These are phyloP conservation scores for Conus canariensis DNA, from an alignment of 2,888 invertebrate species.

Conservation along the genomic window DNA sequence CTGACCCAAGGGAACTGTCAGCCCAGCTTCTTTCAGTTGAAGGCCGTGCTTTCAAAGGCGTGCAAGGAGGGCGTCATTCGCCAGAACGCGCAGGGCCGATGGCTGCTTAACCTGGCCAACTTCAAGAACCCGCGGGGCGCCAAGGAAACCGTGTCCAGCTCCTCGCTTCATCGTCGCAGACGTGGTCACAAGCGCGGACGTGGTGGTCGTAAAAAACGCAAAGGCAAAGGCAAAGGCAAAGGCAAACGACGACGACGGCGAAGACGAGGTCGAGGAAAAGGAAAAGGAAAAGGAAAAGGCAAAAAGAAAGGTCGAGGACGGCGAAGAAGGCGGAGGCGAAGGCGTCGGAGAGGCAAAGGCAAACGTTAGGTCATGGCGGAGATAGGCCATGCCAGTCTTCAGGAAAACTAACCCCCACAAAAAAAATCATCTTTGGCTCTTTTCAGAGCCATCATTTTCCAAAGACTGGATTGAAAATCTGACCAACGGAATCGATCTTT, in stretches of 20 bases:
- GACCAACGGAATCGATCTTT: too few relatives aligned
- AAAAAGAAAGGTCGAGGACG: not conserved
- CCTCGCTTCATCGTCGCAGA: slow-evolving; percentile 37
- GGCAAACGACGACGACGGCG: not conserved
- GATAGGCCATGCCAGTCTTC: not conserved
- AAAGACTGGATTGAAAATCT: not conserved
- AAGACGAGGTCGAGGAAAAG: not conserved
- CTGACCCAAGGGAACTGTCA: not conserved
- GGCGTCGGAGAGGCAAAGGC: not conserved
- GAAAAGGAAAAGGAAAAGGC: not conserved
- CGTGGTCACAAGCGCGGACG: not conserved
- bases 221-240: not conserved
- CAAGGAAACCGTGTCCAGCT: not conserved
- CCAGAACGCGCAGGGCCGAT: slow-evolving; percentile 32
- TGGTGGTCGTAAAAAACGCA: not conserved
- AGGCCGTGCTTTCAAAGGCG: slow-evolving; percentile 29
- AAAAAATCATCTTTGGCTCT: slow-evolving; percentile 10
- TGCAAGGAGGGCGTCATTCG: slow-evolving; percentile 30
- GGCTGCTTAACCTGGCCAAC: slow-evolving; percentile 11
- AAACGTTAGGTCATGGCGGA: not conserved
- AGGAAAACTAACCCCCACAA: not conserved
- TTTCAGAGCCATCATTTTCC: not conserved
- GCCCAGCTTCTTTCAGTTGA: slow-evolving; percentile 30
- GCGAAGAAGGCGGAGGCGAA: not conserved
- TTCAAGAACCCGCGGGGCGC: not conserved